Evolutionary conservation across 2,113 vertebrate genomes (phyloP), one percentile per base, ranked within the genome.

Genomic region (Urocolius indicus): DNA sequence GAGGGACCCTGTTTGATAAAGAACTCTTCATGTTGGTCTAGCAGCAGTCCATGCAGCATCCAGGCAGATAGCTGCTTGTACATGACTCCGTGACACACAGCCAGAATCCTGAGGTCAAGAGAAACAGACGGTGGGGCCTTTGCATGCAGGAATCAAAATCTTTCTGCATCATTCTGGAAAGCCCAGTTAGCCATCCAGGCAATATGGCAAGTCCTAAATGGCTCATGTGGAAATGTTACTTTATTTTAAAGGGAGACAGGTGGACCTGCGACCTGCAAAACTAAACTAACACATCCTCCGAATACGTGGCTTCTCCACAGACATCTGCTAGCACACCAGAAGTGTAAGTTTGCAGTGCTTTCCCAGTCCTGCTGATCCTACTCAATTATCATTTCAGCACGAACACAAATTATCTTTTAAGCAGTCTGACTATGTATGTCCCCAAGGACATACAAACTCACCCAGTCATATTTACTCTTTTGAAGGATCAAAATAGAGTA

Each of bases 41-140:
- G 95, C 36, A 99, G 98, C 77, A 99, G 86, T 6, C 99, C 99
- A 5, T 99, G 99, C 57, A 99, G 97, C 99, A 99, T 99, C 99
- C 99, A 99, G 41, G 99, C 99, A 7, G 99, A 99, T 11, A 99
- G 98, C 98, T 99, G 99, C 88, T 99, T 99, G 94, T 99, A 99
- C 99, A 99, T 99, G 89, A 99, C 99, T 19, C 99, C 99, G 4
- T 99, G 99, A 89, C 99, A 99, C 82, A 99, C 99, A 0, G 99
- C 99, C 43, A 99, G 98, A 92, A 99, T 99, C 98, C 99, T 99
- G 96, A 79, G 55, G 45, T 26, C 59, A 63, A 59, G 43, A 84
- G 20, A 93, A 95, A 90, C 12, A 66, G 48, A 83, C 43, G 73
- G 36, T 30, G 26, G n/a, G 32, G 21, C 24, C 16, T 61, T 38